A percentile compares a stretch with the other conserved stretches of the same genome.
phyloP scores from a whole-genome alignment of 1,140 invertebrate genomes.

The Drosophila melanica region DNA sequence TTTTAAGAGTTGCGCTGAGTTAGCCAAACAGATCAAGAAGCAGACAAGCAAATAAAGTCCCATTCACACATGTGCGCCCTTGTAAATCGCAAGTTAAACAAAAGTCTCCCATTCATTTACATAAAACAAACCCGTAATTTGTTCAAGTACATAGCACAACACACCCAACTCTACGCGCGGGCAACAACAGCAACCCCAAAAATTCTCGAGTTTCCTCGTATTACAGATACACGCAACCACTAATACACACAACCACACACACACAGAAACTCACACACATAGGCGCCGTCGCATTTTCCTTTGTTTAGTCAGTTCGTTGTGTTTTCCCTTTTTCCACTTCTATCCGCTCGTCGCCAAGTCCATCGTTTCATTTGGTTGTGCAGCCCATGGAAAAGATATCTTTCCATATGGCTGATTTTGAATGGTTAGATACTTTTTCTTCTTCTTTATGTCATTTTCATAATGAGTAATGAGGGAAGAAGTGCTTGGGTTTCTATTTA shows the following conservation, averaged over 20 bases:
- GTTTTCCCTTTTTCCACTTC: slow-evolving; percentile 39
- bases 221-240: slow-evolving; percentile 41
- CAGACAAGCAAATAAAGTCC: slow-evolving; percentile 10
- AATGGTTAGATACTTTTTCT: slow-evolving; percentile 63
- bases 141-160: slow-evolving; percentile 43
- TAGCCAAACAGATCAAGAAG: neutral
- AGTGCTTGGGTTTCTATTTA: slow-evolving; percentile 7
- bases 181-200: slow-evolving; percentile 43
- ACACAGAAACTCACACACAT: slow-evolving; percentile 10
- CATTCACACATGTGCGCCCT: slow-evolving; percentile 3
- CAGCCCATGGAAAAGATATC: slow-evolving; percentile 69
- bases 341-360: slow-evolving; percentile 4
- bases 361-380: slow-evolving; percentile 53
- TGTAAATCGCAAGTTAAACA: slow-evolving; percentile 33
- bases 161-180: neutral
- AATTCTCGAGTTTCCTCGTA: slow-evolving; percentile 32
- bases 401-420: slow-evolving; percentile 78
- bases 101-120: slow-evolving; percentile 45
- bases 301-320: slow-evolving; percentile 47
- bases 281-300: slow-evolving; percentile 38
- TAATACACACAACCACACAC: slow-evolving; percentile 41
- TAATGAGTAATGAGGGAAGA: slow-evolving; percentile 66
- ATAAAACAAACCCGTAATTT: slow-evolving; percentile 54
- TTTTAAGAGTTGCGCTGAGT: slow-evolving; percentile 7
- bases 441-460: slow-evolving; percentile 55